Base-by-base conservation (phyloP, 2,113 vertebrate genomes). In the Amia ocellicauda region DNA sequence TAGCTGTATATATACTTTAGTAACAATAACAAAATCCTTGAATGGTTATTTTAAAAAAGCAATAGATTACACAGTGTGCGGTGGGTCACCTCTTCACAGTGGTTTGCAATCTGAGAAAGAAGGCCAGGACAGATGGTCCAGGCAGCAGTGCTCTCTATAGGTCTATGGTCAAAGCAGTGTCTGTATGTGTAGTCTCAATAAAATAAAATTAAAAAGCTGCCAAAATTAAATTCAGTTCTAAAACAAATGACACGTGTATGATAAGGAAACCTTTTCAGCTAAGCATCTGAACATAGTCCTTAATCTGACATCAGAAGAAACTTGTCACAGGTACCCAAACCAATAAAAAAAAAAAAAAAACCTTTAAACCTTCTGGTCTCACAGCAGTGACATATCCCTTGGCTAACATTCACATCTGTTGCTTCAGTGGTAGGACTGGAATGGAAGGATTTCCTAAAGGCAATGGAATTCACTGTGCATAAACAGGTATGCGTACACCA, bases 381-480 rank as follows among this genome's bases (percentile, higher is more conserved):
- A 75, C 72, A 86, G 85, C 86, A 86, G 85, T 87, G 77, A 79
- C 76, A 62, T 45, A 74, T 71, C 67, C 56, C 72, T 69, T 66
- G 29, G 49, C 62, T 53, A 73, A 88, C 84, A 85, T 86, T 88
- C 85, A 85, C 82, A 64, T 71, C 61, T 78, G 74, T 80, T 73
- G 74, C 79, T 87, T 88, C 87, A 89, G 89, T 90, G 88, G 87
- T 86, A 71, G 79, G 86, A 89, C 88, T 88, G 83, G 77, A 76
- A 76, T 69, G 83, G 82, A 78, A 63, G 72, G 14, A 29, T n/a
- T 63, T 58, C 64, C 45, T 58, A 67, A 56, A 31, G 23, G 45
- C 23, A 3, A 19, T 23, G 14, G 42, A 50, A 55, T 16, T 26
- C 58, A 55, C 58, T 61, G 60, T 68, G 74, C 73, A 60, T 57